Conservation (phyloP, 2,113 vertebrate genomes). For the Chionomys nivalis region DNA sequence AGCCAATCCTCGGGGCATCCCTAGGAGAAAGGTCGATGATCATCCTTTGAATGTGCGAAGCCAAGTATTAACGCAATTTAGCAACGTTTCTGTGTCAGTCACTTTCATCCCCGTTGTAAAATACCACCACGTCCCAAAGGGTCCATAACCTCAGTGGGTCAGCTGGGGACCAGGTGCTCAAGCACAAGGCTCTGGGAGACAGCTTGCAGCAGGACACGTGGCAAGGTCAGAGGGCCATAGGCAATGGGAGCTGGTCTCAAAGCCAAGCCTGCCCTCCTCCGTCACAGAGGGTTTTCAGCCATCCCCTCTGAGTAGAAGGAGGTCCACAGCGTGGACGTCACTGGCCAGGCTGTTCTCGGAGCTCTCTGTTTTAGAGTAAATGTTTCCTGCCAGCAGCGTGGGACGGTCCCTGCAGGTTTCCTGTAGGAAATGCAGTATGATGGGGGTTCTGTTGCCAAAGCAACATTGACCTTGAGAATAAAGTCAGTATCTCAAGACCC, state of each 20-base stretch:
- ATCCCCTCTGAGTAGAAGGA: not conserved
- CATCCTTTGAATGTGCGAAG: not conserved
- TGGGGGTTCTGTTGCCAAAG: not conserved
- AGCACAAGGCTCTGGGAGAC: not conserved
- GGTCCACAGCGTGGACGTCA: not conserved
- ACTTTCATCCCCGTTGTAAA: not conserved
- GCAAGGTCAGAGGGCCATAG: not conserved
- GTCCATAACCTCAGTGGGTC: not conserved
- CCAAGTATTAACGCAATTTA: not conserved
- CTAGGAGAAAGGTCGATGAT: not conserved
- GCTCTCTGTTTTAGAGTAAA: not conserved
- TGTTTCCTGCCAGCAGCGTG: accelerated
- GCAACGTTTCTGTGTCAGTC: not conserved
- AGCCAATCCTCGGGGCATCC: not conserved
- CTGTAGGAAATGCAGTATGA: no score
- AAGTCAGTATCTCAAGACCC: not conserved
- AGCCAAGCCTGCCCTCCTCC: not conserved
- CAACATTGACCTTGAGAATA: not conserved
- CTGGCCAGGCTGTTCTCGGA: not conserved
- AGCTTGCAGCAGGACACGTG: not conserved
- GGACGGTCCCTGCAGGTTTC: not conserved
- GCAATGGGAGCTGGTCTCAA: not conserved
- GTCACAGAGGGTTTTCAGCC: not conserved
- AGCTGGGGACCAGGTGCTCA: not conserved
- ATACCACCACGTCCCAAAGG: not conserved